These are phyloP conservation scores for Gymnobelideus leadbeateri DNA, from an alignment of 2,113 vertebrate species.

Conservation along the genomic window DNA sequence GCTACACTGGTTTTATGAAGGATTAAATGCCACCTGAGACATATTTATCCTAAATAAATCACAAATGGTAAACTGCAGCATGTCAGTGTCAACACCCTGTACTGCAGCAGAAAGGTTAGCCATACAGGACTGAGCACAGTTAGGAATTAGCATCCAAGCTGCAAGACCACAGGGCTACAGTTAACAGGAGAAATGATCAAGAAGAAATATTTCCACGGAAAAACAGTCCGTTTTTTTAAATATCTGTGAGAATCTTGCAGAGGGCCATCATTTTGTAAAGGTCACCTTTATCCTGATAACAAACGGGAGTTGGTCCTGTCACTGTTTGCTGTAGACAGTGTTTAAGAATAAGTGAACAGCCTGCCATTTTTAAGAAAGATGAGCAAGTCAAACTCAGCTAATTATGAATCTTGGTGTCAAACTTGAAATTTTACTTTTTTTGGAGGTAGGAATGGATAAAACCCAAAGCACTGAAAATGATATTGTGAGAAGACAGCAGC, in stretches of 20 bases:
- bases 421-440: slow-evolving; percentile 77
- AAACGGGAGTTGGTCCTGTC: slow-evolving; percentile 85
- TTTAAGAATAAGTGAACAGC: slow-evolving; percentile 74
- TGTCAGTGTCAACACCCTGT: slow-evolving; percentile 87
- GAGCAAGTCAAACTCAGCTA: slow-evolving; percentile 82
- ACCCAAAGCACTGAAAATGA: slow-evolving; percentile 53
- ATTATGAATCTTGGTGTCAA: slow-evolving; percentile 79
- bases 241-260: slow-evolving; percentile 82
- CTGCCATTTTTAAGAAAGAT: slow-evolving; percentile 83
- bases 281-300: slow-evolving; percentile 86
- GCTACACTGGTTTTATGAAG: slow-evolving; percentile 88
- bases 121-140: slow-evolving; percentile 79
- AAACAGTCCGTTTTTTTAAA: slow-evolving; percentile 79
- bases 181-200: slow-evolving; percentile 79
- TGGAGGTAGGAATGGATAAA: slow-evolving; percentile 66
- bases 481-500: slow-evolving; percentile 21
- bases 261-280: slow-evolving; percentile 88
- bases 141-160: slow-evolving; percentile 83
- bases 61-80: slow-evolving; percentile 86
- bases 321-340: slow-evolving; percentile 82
- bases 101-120: slow-evolving; percentile 86
- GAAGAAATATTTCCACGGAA: slow-evolving; percentile 83
- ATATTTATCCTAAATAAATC: slow-evolving; percentile 89
- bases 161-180: slow-evolving; percentile 78
- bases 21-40: slow-evolving; percentile 90